phyloP scores from a whole-genome alignment of 2,113 vertebrate genomes.

The Uropsilus gracilis region DNA sequence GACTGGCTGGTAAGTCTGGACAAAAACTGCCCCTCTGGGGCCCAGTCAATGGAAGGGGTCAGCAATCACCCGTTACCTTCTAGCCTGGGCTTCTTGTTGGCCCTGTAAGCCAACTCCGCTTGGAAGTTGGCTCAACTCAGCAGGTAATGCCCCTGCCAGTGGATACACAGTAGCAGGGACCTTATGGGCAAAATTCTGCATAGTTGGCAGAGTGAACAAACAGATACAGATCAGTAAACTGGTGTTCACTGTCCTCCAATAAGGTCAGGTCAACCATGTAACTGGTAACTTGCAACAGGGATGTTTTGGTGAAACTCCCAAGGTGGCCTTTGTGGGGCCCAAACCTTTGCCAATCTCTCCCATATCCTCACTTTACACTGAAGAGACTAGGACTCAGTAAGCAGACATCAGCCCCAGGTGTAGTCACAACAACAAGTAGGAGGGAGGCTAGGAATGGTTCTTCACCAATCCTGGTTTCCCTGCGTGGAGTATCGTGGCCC shows the following conservation, averaged over 20 bases:
- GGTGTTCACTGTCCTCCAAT: background rate
- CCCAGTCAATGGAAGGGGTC: background rate
- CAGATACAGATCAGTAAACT: background rate
- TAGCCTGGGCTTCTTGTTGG: background rate
- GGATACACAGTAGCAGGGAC: too few species aligned
- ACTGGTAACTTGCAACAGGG: too few species aligned
- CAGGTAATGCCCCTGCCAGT: background rate
- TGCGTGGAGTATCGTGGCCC: background rate
- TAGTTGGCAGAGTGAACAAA: background rate
- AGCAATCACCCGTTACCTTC: background rate
- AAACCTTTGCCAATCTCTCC: background rate
- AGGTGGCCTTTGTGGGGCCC: background rate
- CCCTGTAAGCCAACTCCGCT: rapidly evolving
- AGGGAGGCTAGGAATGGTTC: too few species aligned
- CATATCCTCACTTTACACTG: background rate
- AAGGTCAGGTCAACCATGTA: background rate
- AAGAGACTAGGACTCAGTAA: background rate
- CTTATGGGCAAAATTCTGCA: background rate
- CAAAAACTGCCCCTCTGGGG: too few species aligned
- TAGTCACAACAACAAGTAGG: background rate
- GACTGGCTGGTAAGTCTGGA: rapidly evolving
- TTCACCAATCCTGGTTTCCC: background rate
- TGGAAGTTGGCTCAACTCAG: background rate
- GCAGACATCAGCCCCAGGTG: background rate
- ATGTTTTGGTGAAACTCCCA: background rate